Conservation (phyloP, 2,888 invertebrate genomes). For the Chrysolina americana region DNA sequence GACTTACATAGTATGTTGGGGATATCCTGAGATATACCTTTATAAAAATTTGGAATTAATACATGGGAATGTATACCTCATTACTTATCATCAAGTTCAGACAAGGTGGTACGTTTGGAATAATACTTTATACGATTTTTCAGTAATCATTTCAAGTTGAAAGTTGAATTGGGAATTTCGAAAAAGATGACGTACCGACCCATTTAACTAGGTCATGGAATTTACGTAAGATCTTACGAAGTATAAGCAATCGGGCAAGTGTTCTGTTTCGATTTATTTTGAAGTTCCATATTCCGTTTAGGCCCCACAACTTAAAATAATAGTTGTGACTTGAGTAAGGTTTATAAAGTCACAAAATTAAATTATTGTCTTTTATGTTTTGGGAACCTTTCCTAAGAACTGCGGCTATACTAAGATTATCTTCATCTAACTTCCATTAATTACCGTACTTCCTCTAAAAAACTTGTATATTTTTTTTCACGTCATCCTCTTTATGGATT, state of each 20-base stretch:
- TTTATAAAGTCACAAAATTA: no score
- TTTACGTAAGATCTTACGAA: not conserved
- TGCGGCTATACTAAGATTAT: no score
- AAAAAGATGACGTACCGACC: not conserved
- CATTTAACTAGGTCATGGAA: not conserved
- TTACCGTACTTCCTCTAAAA: no score
- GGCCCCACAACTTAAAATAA: no score
- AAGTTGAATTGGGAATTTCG: not conserved
- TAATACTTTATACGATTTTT: not conserved
- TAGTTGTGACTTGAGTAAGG: no score
- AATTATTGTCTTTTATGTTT: no score
- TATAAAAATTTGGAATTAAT: constrained; percentile 48
- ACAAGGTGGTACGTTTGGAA: not conserved
- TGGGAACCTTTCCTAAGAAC: no score
- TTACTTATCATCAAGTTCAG: constrained; percentile 4
- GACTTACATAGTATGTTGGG: constrained; percentile 69
- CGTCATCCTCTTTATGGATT: not conserved
- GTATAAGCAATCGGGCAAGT: constrained; percentile 1
- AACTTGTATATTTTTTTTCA: not conserved
- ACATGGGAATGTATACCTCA: constrained; percentile 29
- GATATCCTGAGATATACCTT: constrained; percentile 68
- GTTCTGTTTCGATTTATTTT: constrained; percentile 17
- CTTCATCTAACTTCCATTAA: no score
- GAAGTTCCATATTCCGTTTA: constrained; percentile 2
- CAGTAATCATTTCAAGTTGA: not conserved